These are phyloP conservation scores for Alloplasta piceator DNA, from an alignment of 2,888 invertebrate species.

Conservation along the genomic window DNA sequence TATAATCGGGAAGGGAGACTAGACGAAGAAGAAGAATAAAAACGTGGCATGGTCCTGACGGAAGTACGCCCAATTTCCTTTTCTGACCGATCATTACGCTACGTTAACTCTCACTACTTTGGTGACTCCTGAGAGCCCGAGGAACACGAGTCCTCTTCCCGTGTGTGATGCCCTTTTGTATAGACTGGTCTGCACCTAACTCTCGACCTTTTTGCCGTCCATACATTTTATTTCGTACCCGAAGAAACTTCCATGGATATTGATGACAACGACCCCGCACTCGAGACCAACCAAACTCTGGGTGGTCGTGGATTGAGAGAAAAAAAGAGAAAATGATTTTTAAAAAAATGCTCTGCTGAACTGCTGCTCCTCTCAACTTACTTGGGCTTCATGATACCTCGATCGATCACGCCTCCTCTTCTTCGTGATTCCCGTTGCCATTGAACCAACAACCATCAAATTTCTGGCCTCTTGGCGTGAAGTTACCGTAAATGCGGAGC, in stretches of 20 bases:
- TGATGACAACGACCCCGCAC: constrained; percentile 7
- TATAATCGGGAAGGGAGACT: constrained; percentile 3
- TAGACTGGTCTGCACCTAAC: not conserved
- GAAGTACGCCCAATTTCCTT: constrained; percentile 69
- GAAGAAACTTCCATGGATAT: constrained; percentile 29
- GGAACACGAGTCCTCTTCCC: constrained; percentile 18
- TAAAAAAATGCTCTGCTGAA: constrained; percentile 40
- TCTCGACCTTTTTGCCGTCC: constrained; percentile 19
- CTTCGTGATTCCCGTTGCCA: constrained; percentile 31
- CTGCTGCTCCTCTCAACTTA: constrained; percentile 33
- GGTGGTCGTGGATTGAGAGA: constrained; percentile 11
- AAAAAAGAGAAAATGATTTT: not conserved
- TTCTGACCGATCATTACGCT: constrained; percentile 64
- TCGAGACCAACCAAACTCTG: constrained; percentile 34
- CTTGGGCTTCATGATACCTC: constrained; percentile 35
- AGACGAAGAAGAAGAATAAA: constrained; percentile 40
- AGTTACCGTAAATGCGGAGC: not conserved
- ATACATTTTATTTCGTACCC: not conserved
- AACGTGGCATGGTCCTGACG: constrained; percentile 54
- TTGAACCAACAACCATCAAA: constrained; percentile 15
- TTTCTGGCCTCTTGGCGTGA: too few species aligned
- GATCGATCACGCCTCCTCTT: constrained; percentile 16
- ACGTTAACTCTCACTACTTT: constrained; percentile 60
- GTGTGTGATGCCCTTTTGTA: not conserved
- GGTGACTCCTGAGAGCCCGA: constrained; percentile 48